Evolutionary conservation across 2,888 invertebrate genomes (phyloP).

Genomic region (Aspidiotus rigidus): DNA sequence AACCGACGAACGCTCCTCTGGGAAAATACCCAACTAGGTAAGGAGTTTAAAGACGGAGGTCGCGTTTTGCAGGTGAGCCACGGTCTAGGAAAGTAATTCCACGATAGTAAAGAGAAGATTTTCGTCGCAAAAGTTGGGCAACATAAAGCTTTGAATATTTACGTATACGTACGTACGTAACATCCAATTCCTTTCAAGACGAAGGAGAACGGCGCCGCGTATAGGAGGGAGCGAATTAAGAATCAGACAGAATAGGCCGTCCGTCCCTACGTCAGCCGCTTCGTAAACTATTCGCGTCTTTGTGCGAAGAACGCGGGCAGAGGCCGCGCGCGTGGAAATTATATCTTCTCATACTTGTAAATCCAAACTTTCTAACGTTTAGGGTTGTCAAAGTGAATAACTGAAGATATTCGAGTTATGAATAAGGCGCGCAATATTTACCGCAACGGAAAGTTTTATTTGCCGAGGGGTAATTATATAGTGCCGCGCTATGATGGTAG

Average conservation of each 20-base stretch:
- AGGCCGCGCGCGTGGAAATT: conserved; percentile 15
- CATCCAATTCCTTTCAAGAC: neutral
- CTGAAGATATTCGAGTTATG: conserved; percentile 24
- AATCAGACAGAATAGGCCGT: conserved; percentile 19
- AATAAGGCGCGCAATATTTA: conserved; percentile 16
- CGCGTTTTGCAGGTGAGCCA: conserved; percentile 23
- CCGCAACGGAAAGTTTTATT: neutral
- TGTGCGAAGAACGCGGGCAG: conserved; percentile 14
- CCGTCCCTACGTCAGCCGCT: neutral
- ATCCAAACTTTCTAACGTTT: neutral
- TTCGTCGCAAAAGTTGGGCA: conserved; percentile 1
- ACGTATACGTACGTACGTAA: too few relatives aligned
- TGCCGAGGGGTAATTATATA: too few relatives aligned
- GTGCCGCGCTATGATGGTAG: too few relatives aligned
- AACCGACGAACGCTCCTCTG: conserved; percentile 21
- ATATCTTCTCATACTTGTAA: conserved; percentile 23
- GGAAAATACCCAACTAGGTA: conserved; percentile 24
- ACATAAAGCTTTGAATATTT: too few relatives aligned
- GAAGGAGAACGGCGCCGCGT: neutral
- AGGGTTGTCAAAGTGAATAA: conserved; percentile 30
- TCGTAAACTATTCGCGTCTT: conserved; percentile 23
- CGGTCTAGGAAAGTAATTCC: conserved; percentile 18
- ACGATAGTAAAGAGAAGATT: conserved; percentile 20
- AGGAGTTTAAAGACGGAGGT: conserved; percentile 21
- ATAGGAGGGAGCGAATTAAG: conserved; percentile 17